phyloP scores from a whole-genome alignment of 2,113 vertebrate genomes.

The Ornithorhynchus anatinus region DNA sequence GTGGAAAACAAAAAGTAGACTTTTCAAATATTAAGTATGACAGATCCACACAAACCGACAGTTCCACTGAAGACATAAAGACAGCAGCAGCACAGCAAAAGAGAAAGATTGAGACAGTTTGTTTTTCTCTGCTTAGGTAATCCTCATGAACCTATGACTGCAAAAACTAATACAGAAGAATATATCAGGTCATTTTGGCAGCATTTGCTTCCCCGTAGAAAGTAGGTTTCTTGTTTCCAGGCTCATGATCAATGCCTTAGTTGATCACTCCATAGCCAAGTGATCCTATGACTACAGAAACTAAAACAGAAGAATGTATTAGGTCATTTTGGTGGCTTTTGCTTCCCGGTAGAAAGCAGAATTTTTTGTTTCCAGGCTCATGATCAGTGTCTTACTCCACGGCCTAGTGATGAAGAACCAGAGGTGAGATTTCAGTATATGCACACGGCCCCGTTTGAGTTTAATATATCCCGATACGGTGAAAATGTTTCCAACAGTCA shows the following conservation, averaged over 20 bases:
- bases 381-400: slow-evolving; percentile 5
- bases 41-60: slow-evolving; percentile 30
- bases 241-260: slow-evolving; percentile 3
- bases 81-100: neutral
- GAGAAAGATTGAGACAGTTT: neutral
- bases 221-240: neutral
- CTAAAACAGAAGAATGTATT: neutral
- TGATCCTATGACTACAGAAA: neutral
- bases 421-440: too few species aligned
- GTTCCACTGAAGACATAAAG: neutral
- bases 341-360: neutral
- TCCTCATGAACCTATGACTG: neutral
- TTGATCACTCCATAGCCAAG: slow-evolving; percentile 10
- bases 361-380: neutral
- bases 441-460: too few species aligned
- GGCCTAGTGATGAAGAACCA: too few species aligned
- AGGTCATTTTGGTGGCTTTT: too few species aligned
- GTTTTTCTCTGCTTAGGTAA: neutral
- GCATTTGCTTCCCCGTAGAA: neutral
- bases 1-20: slow-evolving; percentile 61
- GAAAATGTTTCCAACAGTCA: too few species aligned
- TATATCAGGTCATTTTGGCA: neutral
- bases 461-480: too few species aligned
- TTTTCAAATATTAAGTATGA: slow-evolving; percentile 64
- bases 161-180: neutral